Conservation (phyloP, 1,140 invertebrate genomes). For the Achatina immaculata region DNA sequence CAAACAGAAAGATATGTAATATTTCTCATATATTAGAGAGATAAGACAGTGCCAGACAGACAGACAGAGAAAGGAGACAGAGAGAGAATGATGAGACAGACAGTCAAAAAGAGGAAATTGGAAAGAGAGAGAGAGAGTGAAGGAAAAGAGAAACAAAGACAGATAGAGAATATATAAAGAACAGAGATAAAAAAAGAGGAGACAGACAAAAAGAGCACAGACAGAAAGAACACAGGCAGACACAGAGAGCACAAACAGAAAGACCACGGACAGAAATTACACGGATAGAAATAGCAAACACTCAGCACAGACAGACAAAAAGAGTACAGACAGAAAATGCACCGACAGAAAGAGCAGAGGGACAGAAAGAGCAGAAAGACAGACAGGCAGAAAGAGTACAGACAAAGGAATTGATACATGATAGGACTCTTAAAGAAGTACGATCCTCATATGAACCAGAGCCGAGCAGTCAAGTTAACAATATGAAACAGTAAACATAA, state of each 20-base stretch:
- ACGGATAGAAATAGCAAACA: not conserved
- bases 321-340: not conserved
- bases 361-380: not conserved
- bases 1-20: not conserved
- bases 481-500: not conserved
- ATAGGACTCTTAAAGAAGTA: no score
- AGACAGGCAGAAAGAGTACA: not conserved
- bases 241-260: not conserved
- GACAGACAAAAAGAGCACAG: no score
- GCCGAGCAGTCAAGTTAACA: no score
- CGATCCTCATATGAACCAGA: no score
- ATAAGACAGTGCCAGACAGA: not conserved
- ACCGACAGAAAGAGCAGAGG: not conserved
- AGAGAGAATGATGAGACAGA: not conserved
- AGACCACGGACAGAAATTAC: not conserved
- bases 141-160: no score
- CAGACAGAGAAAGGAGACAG: not conserved
- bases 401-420: no score
- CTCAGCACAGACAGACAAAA: not conserved
- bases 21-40: no score
- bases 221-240: no score
- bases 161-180: not conserved
- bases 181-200: not conserved
- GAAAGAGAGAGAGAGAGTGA: not conserved
- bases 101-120: not conserved